These are phyloP conservation scores for Acanthisitta chloris DNA, from an alignment of 2,113 vertebrate genomes.

Conservation along the genomic window DNA sequence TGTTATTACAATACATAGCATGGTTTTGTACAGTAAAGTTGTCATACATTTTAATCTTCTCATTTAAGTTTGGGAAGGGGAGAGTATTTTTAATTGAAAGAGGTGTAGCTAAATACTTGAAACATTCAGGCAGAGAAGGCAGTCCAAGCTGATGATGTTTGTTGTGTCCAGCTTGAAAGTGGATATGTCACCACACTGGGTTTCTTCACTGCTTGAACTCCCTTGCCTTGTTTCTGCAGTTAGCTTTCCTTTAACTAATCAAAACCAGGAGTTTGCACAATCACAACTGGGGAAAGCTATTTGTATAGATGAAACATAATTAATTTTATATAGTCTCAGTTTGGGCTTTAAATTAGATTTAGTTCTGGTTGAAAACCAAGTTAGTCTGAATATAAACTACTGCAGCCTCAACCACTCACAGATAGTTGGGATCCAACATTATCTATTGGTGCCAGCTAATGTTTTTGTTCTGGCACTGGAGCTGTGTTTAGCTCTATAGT, in stretches of 20 bases:
- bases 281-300: neutral
- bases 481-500: neutral
- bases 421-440: neutral
- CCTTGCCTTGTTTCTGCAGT: neutral
- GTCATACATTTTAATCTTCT: neutral
- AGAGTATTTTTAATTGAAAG: neutral
- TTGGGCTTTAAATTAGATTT: neutral
- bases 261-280: neutral
- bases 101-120: neutral
- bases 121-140: neutral
- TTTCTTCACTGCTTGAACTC: neutral
- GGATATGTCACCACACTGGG: accelerated
- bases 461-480: neutral
- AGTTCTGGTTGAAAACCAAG: neutral
- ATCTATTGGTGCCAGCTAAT: accelerated
- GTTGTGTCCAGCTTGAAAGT: neutral
- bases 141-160: neutral
- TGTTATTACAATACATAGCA: neutral
- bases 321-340: neutral
- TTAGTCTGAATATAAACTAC: neutral
- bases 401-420: neutral
- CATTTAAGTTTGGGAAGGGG: neutral
- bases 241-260: neutral
- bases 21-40: neutral
- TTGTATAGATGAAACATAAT: neutral